These are phyloP conservation scores for Argynnis bischoffii DNA, from an alignment of 2,888 invertebrate species.

Conservation along the genomic window DNA sequence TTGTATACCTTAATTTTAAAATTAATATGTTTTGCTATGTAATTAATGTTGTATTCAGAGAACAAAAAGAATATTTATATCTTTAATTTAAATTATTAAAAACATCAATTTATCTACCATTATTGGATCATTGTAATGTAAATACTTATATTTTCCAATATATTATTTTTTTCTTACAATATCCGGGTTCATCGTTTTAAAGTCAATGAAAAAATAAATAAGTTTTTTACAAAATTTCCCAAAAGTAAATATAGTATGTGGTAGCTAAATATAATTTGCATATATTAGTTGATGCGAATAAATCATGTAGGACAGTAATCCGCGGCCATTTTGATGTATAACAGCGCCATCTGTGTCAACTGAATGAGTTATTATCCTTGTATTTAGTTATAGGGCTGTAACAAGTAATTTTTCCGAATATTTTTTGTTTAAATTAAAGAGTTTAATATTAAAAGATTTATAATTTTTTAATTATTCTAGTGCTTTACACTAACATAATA, in stretches of 20 bases:
- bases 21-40: too few relatives aligned
- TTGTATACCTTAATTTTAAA: too few relatives aligned
- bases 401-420: not conserved
- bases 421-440: not conserved
- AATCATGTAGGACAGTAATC: constrained; percentile 76
- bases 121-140: not conserved
- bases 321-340: constrained; percentile 77
- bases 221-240: constrained; percentile 4
- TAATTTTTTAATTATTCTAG: too few relatives aligned
- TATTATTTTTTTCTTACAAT: not conserved
- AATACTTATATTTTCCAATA: constrained; percentile 7
- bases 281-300: constrained; percentile 72
- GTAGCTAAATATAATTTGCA: constrained; percentile 43
- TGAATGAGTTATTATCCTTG: constrained; percentile 75
- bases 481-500: too few relatives aligned
- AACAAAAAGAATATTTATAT: not conserved
- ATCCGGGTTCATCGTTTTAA: constrained; percentile 16
- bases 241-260: constrained; percentile 20
- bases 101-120: constrained; percentile 3
- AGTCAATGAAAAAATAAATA: constrained; percentile 5
- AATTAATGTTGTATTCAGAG: too few relatives aligned
- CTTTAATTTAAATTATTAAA: not conserved
- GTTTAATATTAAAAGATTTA: not conserved
- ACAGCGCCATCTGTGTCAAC: constrained; percentile 80
- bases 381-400: constrained; percentile 55